Evolutionary conservation across 2,113 vertebrate species (phyloP), one percentile per base, ranked within the genome.

Genomic region (Cariama cristata): DNA sequence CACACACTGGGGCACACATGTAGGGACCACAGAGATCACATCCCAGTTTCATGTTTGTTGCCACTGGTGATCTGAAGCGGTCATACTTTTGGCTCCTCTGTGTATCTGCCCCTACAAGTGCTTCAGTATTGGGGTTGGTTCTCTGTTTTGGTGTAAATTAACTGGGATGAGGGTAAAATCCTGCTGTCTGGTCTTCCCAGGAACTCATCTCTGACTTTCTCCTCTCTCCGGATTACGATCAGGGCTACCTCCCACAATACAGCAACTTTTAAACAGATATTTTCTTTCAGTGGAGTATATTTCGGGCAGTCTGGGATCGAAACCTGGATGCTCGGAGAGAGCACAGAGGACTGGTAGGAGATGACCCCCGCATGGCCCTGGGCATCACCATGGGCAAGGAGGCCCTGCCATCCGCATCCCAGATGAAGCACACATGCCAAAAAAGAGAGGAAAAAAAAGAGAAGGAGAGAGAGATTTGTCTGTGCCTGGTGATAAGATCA

Each of bases 31-130:
- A 97, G 69, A 97, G 60, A 88, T 40, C 92, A 77, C 40, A 5
- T 82, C 94, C 77, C 95, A 47, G 32, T 81, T 59, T 53, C 60
- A 68, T 23, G 56, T 77, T 75, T 67, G 86, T 77, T 96, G 93
- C 94, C 92, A 77, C 91, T 62, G 52, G 90, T 92, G 88, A 94
- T 15, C 18, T 66, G 91, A 97, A 96, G 71, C 50, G 28, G 92
- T 97, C 83, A 45, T 64, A 42, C 92, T 97, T 82, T 72, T 62
- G 60, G 30, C 74, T 73, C 47, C 79, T 30, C 59, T 58, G 11
- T 42, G n/a, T 59, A 64, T 79, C 84, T 92, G 47, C 15, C 67
- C 91, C 91, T 91, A 52, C 9, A 58, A 62, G 40, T 32, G 18
- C 26, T 55, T 75, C 50, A 28, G 12, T 27, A 17, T 12, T 52